Conservation (phyloP, 1,140 invertebrate genomes). For the Drosophila ohnishii region DNA sequence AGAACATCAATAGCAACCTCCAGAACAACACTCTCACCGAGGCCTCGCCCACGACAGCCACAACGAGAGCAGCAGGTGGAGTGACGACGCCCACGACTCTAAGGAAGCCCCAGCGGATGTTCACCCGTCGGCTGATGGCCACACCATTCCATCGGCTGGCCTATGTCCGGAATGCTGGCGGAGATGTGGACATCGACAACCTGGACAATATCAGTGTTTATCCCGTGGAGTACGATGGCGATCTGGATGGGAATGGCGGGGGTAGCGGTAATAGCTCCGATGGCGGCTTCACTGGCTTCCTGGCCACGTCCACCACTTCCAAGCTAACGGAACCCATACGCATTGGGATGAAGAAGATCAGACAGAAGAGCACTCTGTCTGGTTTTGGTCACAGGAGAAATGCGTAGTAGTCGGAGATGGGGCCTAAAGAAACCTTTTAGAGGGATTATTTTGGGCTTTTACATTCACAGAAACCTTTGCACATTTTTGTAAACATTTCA, state of each 20-base stretch:
- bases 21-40: constrained; percentile 62
- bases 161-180: constrained; percentile 74
- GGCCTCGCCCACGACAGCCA: constrained; percentile 40
- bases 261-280: constrained; percentile 30
- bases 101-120: constrained; percentile 62
- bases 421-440: constrained; percentile 1
- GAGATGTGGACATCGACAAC: constrained; percentile 78
- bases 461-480: not conserved
- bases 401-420: constrained; percentile 54
- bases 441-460: not conserved
- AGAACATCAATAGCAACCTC: constrained; percentile 66
- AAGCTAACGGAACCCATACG: constrained; percentile 74
- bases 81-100: constrained; percentile 45
- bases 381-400: constrained; percentile 49
- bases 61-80: constrained; percentile 17
- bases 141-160: constrained; percentile 74
- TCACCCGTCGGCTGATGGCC: constrained; percentile 68
- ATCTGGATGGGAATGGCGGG: constrained; percentile 33
- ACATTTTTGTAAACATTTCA: not conserved
- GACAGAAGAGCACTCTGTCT: constrained; percentile 56
- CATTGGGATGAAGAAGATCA: constrained; percentile 73
- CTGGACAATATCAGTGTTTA: constrained; percentile 80
- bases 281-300: constrained; percentile 69
- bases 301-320: constrained; percentile 73
- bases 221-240: constrained; percentile 66